Conservation (phyloP, 2,888 invertebrate species). For the Tipula confusa region DNA sequence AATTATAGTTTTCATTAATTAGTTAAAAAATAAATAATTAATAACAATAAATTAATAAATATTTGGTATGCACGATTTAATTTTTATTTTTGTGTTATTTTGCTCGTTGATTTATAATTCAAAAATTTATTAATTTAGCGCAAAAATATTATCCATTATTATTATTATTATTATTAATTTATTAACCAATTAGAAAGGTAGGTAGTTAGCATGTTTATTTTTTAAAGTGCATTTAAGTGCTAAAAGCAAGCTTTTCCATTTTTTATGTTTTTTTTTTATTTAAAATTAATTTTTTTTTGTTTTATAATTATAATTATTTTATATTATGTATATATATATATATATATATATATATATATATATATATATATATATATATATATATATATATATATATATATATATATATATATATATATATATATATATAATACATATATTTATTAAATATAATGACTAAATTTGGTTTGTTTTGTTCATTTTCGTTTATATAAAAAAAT, state of each 20-base stretch:
- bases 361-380: no score
- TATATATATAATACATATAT: no score
- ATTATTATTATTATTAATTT: slow-evolving; percentile 1
- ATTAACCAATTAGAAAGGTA: slow-evolving; percentile 16
- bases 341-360: no score
- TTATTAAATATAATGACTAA: slow-evolving; percentile 25
- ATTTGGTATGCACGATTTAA: neutral
- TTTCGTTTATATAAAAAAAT: slow-evolving; percentile 21
- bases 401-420: no score
- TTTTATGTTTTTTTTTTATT: slow-evolving; percentile 4
- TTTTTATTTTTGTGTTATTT: neutral
- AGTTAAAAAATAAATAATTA: slow-evolving; percentile 13
- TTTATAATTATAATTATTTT: neutral
- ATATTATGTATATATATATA: slow-evolving; percentile 25
- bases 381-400: no score
- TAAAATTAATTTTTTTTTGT: neutral
- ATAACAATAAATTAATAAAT: slow-evolving; percentile 4
- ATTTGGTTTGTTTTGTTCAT: neutral
- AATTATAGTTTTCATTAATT: neutral
- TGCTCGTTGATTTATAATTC: neutral
- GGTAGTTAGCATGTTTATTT: neutral
- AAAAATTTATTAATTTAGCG: neutral
- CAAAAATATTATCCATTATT: neutral
- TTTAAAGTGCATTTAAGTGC: slow-evolving; percentile 20
- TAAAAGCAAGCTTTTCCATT: slow-evolving; percentile 25